Evolutionary conservation across 1,140 invertebrate genomes (phyloP), one percentile per base, ranked within the genome.

Genomic region (Drosophila ogumai): DNA sequence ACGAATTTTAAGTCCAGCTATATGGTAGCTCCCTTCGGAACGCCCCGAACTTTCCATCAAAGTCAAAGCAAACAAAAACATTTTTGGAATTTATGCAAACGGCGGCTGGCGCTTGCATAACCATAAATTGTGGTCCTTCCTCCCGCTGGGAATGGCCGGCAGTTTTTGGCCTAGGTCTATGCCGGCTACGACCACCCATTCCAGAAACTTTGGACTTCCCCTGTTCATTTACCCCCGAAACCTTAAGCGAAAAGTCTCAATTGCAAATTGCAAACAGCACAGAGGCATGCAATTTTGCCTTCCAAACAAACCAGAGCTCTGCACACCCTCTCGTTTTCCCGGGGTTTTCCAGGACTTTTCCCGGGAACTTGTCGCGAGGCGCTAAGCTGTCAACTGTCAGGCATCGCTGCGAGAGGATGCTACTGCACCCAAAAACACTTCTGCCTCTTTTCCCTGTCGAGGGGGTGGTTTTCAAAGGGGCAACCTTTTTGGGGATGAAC

Each of bases 371-470:
- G 61, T 75, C 67, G 86, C 80, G 73, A 90, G 85, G 85, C 86
- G 81, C 86, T 90, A 90, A 81, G 86, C 85, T 81, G 86, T 90
- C 85, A 90, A 90, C 82, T 90, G 86, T 81, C 78, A 74, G 67
- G 49, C 76, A 47, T 78, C 65, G 28, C 64, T 63, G 52, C 19
- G 38, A 43, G 40, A 52, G 57, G 40, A 57, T 61, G 82, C 65
- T 72, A 72, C 75, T 67, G 81, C 77, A 54, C 56, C 61, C 69
- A 63, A 44, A 44, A 61, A 38, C 67, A 32, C 41, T 56, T 50
- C 31, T 52, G 46, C 12, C 32, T 41, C 64, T 4, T 32, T 32
- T 28, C 49, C 25, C 25, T 13, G 31, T 17, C 9, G 6, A n/a
- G 13, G 40, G 44, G 47, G n/a, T 44, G 66, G 63, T 50, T 28